A percentile compares a stretch with the other conserved stretches of the same genome.
phyloP scores from a whole-genome alignment of 2,113 vertebrate species.

The Lophura nycthemera region DNA sequence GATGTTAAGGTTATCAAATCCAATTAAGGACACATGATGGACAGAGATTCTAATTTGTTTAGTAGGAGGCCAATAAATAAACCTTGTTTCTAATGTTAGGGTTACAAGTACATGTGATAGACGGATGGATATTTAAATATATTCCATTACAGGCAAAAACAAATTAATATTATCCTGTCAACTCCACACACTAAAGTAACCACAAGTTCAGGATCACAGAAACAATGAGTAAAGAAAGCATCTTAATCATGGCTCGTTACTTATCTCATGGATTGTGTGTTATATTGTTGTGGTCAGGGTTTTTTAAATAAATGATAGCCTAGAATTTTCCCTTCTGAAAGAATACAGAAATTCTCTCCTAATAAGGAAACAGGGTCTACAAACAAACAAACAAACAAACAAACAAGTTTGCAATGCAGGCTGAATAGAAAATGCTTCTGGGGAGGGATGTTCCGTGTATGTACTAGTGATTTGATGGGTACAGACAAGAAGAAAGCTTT shows the following conservation, averaged over 20 bases:
- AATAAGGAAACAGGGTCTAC: not conserved
- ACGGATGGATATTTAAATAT: not conserved
- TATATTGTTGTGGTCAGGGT: not conserved
- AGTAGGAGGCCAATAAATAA: not conserved
- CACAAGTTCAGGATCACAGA: not conserved
- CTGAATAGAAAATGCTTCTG: not conserved
- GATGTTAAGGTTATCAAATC: not conserved
- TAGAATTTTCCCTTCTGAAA: not conserved
- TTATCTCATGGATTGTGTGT: not conserved
- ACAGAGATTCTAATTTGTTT: not conserved
- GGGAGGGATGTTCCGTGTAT: not conserved
- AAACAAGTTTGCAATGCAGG: not conserved
- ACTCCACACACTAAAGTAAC: not conserved
- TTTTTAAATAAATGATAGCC: not conserved
- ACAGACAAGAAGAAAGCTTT: not conserved
- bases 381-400: not conserved
- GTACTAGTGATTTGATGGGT: not conserved
- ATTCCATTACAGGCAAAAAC: not conserved
- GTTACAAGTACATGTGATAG: not conserved
- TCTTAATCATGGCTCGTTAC: not conserved
- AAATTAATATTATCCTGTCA: not conserved
- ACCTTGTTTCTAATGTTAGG: not conserved
- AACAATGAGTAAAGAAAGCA: not conserved
- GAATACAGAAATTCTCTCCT: conserved; percentile 1
- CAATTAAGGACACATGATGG: not conserved